A percentile compares a stretch with the other conserved stretches of the same genome.
These are phyloP conservation scores for Phalanger gymnotis DNA, from an alignment of 2,797 vertebrate genomes.

Conservation along the genomic window DNA sequence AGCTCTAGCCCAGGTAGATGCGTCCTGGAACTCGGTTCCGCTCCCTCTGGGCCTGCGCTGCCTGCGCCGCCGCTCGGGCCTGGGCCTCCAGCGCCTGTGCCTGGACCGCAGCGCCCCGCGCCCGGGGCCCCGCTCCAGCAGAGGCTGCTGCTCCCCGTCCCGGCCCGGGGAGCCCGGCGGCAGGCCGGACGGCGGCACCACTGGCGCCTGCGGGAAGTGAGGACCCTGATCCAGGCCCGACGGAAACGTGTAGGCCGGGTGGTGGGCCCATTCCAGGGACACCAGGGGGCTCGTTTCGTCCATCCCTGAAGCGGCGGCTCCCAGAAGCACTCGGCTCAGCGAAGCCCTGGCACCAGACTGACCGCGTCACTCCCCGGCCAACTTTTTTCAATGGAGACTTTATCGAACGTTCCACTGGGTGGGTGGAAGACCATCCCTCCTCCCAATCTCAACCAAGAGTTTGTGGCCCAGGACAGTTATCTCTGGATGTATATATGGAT, in stretches of 20 bases:
- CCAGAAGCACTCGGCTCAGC: conserved; percentile 47
- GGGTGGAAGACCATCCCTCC: too few species aligned
- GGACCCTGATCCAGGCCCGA: conserved; percentile 74
- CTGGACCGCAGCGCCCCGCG: conserved; percentile 77
- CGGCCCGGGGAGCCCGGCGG: conserved; percentile 84
- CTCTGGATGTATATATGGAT: too few species aligned
- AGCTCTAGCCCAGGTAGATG: conserved; percentile 98
- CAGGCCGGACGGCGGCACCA: conserved; percentile 86
- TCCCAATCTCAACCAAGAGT: too few species aligned
- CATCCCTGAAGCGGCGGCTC: conserved; percentile 85
- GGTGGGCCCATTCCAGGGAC: conserved; percentile 91
- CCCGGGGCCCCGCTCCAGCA: conserved; percentile 89
- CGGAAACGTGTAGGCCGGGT: conserved; percentile 86
- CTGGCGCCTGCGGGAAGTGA: conserved; percentile 88
- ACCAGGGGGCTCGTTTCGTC: conserved; percentile 96
- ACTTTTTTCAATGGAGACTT: neutral
- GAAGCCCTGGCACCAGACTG: conserved; percentile 52
- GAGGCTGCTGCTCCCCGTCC: conserved; percentile 93
- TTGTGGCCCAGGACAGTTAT: too few species aligned
- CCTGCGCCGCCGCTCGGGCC: conserved; percentile 66
- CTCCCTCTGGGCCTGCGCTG: conserved; percentile 81
- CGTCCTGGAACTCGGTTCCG: conserved; percentile 93
- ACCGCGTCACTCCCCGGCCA: conserved; percentile 68
- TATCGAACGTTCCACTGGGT: too few species aligned
- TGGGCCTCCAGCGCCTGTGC: conserved; percentile 70